Evolutionary conservation across 2,113 vertebrate genomes (phyloP), one percentile per base, ranked within the genome.

Genomic region (Machaerirhynchus nigripectus): DNA sequence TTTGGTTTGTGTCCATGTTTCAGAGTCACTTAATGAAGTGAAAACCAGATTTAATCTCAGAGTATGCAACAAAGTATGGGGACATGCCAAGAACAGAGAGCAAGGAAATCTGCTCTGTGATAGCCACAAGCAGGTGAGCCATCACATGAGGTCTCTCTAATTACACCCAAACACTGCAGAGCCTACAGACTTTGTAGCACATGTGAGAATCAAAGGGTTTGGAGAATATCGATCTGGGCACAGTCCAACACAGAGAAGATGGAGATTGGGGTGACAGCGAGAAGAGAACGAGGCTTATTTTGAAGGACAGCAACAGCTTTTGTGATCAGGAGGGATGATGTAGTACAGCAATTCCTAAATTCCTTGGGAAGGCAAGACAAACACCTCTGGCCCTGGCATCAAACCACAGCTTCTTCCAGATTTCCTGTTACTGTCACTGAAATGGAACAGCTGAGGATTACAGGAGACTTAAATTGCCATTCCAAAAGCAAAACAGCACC

Each of bases 1-100:
- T 95, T 95, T 88, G 77, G 83, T 92, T 79, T 78, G 31, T 37
- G 26, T 81, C 83, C 90, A 75, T 49, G 40, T 75, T 90, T 96
- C 63, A 59, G 60, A 92, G 69, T 49, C 52, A 57, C 28, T 84
- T 93, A 75, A 87, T 84, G 75, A 81, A 86, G 82, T 57, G 44
- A 84, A 77, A 96, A 70, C 7, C 13, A 44, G 73, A 81, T 84
- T 93, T 92, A 55, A 90, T 95, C 92, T 81, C 87, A 4, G 22
- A 78, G 37, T 15, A 60, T 67, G 65, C 79, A 90, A 15, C 47
- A 14, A 89, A 84, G 35, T 12, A 33, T 10, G 47, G 39, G 63
- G 37, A 7, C 17, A 10, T 71, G 71, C 90, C 73, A 86, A 55
- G 44, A 69, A 47, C 1, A 71, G 89, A 89, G 2, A 92, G 76